Conservation (phyloP, 2,797 vertebrate genomes). For the Pseudochirops corinnae region DNA sequence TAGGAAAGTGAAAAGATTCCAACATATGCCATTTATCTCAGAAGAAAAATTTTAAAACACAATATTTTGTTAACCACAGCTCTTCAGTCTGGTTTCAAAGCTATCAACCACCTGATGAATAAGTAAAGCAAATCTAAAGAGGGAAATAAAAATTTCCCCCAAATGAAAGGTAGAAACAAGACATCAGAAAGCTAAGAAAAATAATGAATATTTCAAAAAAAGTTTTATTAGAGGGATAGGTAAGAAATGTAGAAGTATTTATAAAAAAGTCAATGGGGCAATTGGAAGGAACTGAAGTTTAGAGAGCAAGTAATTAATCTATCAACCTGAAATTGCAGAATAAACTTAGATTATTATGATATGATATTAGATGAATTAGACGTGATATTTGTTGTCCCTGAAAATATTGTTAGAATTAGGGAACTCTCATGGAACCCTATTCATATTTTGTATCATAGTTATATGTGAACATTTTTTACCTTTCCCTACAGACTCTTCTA, state of each 20-base stretch:
- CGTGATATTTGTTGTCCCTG: neutral
- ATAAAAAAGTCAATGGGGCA: neutral
- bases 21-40: neutral
- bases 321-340: neutral
- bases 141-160: neutral
- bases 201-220: neutral
- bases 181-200: neutral
- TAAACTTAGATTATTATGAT: neutral
- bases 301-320: neutral
- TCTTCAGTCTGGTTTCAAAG: neutral
- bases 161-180: neutral
- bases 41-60: neutral
- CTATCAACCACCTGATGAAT: neutral
- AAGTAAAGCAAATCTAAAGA: neutral
- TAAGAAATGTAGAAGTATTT: neutral
- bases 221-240: neutral
- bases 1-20: neutral
- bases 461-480: neutral
- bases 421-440: neutral
- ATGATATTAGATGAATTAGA: neutral
- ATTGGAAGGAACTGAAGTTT: neutral
- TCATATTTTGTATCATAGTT: neutral
- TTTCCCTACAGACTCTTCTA: neutral
- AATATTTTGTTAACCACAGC: neutral
- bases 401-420: neutral